Conservation (phyloP, 2,888 invertebrate genomes). For the Carterocephalus palaemon region DNA sequence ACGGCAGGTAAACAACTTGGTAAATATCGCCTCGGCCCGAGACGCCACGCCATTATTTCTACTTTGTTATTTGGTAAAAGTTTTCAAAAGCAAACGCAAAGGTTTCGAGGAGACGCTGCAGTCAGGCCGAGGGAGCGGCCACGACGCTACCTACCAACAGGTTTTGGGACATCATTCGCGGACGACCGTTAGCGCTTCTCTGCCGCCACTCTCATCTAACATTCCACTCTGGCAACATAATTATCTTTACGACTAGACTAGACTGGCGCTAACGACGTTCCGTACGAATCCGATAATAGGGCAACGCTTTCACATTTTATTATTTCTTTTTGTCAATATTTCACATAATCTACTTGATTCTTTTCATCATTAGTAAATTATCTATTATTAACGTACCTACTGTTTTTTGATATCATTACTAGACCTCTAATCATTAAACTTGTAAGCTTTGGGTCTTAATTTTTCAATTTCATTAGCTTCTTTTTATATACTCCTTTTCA, state of each 20-base stretch:
- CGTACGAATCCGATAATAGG: constrained; percentile 42
- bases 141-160: constrained; percentile 62
- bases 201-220: neutral
- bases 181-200: constrained; percentile 44
- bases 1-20: constrained; percentile 98
- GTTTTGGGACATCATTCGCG: constrained; percentile 69
- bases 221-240: no score
- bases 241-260: no score
- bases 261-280: constrained; percentile 51
- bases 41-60: constrained; percentile 78
- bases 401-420: constrained; percentile 9
- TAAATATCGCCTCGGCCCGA: constrained; percentile 87
- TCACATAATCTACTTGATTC: constrained; percentile 42
- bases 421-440: constrained; percentile 37
- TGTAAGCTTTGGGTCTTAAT: constrained; percentile 48
- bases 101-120: constrained; percentile 77
- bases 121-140: constrained; percentile 78
- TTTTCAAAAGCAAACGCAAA: constrained; percentile 65
- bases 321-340: constrained; percentile 40
- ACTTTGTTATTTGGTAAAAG: constrained; percentile 65
- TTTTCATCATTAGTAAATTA: constrained; percentile 26
- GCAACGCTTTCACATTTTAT: constrained; percentile 59
- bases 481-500: constrained; percentile 47
- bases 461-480: constrained; percentile 54
- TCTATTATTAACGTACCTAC: constrained; percentile 23